Evolutionary conservation across 1,140 invertebrate genomes (phyloP), one percentile per base, ranked within the genome.

Genomic region (Bombus sibiricus): DNA sequence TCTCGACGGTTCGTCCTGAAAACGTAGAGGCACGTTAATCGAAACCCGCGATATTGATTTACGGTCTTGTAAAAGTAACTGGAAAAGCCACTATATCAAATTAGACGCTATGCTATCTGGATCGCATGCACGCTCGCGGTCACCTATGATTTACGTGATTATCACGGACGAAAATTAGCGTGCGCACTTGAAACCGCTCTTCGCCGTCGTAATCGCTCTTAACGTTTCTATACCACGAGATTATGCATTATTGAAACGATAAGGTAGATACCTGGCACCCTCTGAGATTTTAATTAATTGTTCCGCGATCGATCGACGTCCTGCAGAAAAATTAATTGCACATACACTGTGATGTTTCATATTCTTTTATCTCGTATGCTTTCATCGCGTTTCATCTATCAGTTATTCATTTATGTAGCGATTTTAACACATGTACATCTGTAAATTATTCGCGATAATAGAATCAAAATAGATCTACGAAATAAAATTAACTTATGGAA

Each of bases 41-140:
- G 37, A 74, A 66, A 71, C 66, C 73, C 86, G 88, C 89, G 76
- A 82, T 89, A 83, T 53, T 62, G 74, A 82, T 77, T 75, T 81
- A 81, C 53, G 37, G 41, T 43, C 64, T 66, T 80, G 57, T 47
- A 81, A 85, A 86, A 90, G 37, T n/a, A 69, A 86, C 66, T 77
- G 73, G 87, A 73, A 90, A 90, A 88, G 69, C 59, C 81, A 88
- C 59, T 86, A 82, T 73, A 86, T 88, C 86, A 79, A 88, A 90
- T 90, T 90, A 86, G 82, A 88, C 68, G 71, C 22, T 34, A 34
- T n/a, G 59, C n/a, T 76, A 82, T 89, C 62, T 81, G 53, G 74
- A 85, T 87, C 59, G 37, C 18, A 43, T 41, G 25, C 53, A 59
- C 69, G 47, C 71, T 79, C 43, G n/a, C 18, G 22, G 64, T 41